phyloP scores from a whole-genome alignment of 2,113 vertebrate species.

The Menidia beryllina region DNA sequence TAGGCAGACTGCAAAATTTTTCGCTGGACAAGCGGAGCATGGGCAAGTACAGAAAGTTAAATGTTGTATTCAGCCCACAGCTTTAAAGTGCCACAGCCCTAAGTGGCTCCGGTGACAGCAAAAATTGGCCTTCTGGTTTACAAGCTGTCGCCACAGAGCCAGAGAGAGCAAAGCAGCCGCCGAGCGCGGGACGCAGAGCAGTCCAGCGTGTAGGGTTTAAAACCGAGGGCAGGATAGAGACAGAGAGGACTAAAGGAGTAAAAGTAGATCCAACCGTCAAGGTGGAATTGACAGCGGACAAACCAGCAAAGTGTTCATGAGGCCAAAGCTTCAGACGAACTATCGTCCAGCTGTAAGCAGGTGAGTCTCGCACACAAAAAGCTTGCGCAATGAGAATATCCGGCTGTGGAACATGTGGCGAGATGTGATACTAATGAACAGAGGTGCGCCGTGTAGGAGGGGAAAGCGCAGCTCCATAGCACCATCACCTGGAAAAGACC shows the following conservation, averaged over 20 bases:
- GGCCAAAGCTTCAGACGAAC: constrained; percentile 44
- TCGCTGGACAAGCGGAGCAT: constrained; percentile 45
- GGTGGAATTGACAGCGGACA: constrained; percentile 72
- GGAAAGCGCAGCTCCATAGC: constrained; percentile 78
- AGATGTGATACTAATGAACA: constrained; percentile 59
- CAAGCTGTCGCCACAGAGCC: constrained; percentile 97
- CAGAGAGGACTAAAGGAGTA: constrained; percentile 38
- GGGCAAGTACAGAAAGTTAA: constrained; percentile 87
- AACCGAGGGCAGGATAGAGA: constrained; percentile 27
- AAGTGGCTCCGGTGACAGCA: constrained; percentile 99
- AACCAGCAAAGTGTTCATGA: constrained; percentile 74
- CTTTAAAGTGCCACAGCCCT: constrained; percentile 98
- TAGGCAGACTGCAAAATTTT: constrained; percentile 38
- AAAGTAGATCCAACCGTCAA: constrained; percentile 64
- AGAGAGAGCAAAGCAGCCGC: constrained; percentile 82
- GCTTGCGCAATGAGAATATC: constrained; percentile 2
- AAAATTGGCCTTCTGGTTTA: constrained; percentile 99
- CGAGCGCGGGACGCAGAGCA: constrained; percentile 13
- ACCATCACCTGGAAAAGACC: constrained; percentile 81
- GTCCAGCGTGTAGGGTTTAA: constrained; percentile 26
- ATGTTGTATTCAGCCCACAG: constrained; percentile 99
- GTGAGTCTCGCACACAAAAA: not conserved
- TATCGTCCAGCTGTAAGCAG: constrained; percentile 37
- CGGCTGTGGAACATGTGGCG: constrained; percentile 11
- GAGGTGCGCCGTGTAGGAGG: constrained; percentile 28